phyloP scores from a whole-genome alignment of 2,113 vertebrate genomes.

The Ornithorhynchus anatinus region DNA sequence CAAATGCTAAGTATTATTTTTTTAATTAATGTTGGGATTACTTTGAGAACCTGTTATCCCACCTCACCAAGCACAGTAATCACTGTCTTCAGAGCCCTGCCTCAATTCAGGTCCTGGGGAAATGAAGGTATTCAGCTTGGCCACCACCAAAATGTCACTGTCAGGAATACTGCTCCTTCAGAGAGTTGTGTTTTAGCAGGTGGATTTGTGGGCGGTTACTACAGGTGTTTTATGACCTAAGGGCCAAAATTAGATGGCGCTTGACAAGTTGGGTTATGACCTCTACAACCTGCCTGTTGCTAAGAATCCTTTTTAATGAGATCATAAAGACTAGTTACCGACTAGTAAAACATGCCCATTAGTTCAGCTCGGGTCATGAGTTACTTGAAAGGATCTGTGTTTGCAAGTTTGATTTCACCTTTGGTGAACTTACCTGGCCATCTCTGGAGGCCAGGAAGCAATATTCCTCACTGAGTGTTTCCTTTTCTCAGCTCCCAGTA shows the following conservation, averaged over 20 bases:
- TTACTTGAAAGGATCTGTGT: slow-evolving; percentile 24
- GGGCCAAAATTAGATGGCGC: slow-evolving; percentile 39
- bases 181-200: not conserved
- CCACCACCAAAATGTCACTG: not conserved
- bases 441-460: not conserved
- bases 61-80: not conserved
- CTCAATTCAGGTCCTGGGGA: not conserved
- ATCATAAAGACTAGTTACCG: slow-evolving; percentile 39
- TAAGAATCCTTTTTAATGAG: slow-evolving; percentile 36
- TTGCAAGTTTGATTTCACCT: slow-evolving; percentile 23
- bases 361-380: slow-evolving; percentile 19
- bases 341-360: slow-evolving; percentile 11
- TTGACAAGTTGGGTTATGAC: slow-evolving; percentile 48
- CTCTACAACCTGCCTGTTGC: slow-evolving; percentile 31
- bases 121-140: not conserved
- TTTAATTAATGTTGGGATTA: too few species aligned
- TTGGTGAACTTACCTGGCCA: slow-evolving; percentile 15
- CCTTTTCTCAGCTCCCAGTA: not conserved
- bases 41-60: too few species aligned
- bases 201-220: slow-evolving; percentile 15
- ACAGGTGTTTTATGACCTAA: slow-evolving; percentile 35
- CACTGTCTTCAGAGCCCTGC: not conserved
- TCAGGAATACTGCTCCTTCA: not conserved
- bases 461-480: not conserved
- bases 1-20: too few species aligned